phyloP scores from a whole-genome alignment of 2,797 vertebrate species.

The Sardinella longiceps region DNA sequence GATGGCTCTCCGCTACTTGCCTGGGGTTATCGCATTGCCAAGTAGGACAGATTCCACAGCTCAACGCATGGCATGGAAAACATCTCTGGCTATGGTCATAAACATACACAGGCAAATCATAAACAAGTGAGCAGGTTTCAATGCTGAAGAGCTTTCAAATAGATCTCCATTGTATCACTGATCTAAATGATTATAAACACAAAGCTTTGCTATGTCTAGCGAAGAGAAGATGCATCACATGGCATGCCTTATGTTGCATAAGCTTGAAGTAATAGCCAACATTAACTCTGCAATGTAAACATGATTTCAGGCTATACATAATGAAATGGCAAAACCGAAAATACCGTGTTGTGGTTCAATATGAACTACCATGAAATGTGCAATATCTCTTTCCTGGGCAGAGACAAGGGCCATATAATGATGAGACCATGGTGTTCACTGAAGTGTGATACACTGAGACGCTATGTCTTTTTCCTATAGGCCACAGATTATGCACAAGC shows the following conservation, averaged over 20 bases:
- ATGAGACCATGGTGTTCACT: neutral
- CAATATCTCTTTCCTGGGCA: neutral
- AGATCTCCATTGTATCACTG: neutral
- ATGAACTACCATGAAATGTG: neutral
- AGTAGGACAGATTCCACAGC: conserved; percentile 12
- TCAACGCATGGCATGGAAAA: neutral
- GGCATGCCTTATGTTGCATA: neutral
- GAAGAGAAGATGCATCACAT: neutral
- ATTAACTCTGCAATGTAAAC: neutral
- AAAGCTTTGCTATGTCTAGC: neutral
- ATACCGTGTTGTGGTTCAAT: neutral
- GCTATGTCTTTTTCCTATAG: neutral
- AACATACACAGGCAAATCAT: neutral
- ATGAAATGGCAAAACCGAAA: neutral
- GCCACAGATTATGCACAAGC: neutral
- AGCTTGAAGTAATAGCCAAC: neutral
- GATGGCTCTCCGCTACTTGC: neutral
- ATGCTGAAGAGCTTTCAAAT: neutral
- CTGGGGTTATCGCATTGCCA: neutral
- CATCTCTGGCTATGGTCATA: neutral
- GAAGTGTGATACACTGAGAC: neutral
- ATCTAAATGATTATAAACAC: neutral
- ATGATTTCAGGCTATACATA: neutral
- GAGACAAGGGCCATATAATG: neutral
- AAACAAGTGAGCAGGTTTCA: neutral